Evolutionary conservation across 2,888 invertebrate genomes (phyloP), one percentile per base, ranked within the genome.

Genomic region (Lycaena phlaeas): DNA sequence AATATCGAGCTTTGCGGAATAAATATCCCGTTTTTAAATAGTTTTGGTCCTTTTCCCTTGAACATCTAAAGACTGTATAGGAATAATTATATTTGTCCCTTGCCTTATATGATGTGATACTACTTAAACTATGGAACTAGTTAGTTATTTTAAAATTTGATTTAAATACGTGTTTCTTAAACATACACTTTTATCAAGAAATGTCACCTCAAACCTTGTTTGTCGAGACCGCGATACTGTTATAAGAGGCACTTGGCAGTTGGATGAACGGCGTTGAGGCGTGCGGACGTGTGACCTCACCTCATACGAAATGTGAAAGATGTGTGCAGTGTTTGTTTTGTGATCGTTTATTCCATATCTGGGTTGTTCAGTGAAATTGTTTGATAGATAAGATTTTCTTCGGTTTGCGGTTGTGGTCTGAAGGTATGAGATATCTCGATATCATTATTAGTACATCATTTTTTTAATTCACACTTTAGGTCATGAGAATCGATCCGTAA

Each of bases 361-460:
- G 38, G 42, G 59, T 61, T 76, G 68, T 68, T 68, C 67, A 61
- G 70, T 71, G 67, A 59, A 64, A 66, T 64, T 67, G 61, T 36
- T 69, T 67, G 66, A 60, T 52, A 62, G 68, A 72, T 73, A 68
- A 67, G 59, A 47, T 61, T 70, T 70, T 68, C 66, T 61, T 63
- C 48, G 66, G 64, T 66, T 66, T 72, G 77, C 57, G 73, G 76
- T 72, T 48, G 62, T 50, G 61, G 61, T 61, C 49, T 40, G 22
- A 2, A 22, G 22, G 22, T 22, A 7, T 22, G 3, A 5, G 5
- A 18, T 18, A 18, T 18, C 18, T 18, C 5, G 18, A 18, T 18
- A 4, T 7, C 22, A 22, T 22, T 22, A 5, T 22, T 22, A 7
- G 6, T 4, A n/a, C 22, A 3, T 7, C 3, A 6, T 22, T 22